A percentile compares a stretch with the other conserved stretches of the same genome.
phyloP scores from a whole-genome alignment of 2,888 invertebrate genomes.

The Xylophagus ater region DNA sequence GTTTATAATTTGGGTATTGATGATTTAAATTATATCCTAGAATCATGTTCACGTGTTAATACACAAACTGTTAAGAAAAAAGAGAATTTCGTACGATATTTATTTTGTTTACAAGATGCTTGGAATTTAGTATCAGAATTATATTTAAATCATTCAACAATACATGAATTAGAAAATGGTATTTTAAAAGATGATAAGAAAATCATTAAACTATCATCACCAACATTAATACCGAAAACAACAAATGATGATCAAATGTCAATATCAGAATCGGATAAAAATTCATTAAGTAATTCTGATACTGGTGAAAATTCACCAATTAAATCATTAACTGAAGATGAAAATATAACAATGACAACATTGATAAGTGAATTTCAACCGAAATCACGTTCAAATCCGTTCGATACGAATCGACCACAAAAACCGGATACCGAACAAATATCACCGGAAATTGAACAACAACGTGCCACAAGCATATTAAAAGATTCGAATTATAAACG shows the following conservation, averaged over 20 bases:
- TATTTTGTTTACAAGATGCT: constrained; percentile 49
- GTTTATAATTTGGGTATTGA: constrained; percentile 50
- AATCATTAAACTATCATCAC: background rate
- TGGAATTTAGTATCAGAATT: constrained; percentile 50
- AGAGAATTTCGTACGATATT: constrained; percentile 48
- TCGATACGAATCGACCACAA: constrained; percentile 37
- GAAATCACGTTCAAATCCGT: constrained; percentile 36
- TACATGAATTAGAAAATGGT: constrained; percentile 35
- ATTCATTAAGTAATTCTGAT: constrained; percentile 10
- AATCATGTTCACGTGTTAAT: constrained; percentile 47
- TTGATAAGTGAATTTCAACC: constrained; percentile 38
- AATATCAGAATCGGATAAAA: constrained; percentile 20
- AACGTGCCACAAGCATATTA: constrained; percentile 66
- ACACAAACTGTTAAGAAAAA: constrained; percentile 41
- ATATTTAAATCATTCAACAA: constrained; percentile 41
- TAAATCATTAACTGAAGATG: constrained; percentile 29
- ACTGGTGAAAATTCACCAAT: constrained; percentile 25
- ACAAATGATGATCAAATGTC: constrained; percentile 18
- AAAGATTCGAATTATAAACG: constrained; percentile 83
- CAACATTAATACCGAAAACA: constrained; percentile 13
- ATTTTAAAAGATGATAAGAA: constrained; percentile 22
- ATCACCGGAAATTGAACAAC: constrained; percentile 73
- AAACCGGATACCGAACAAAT: constrained; percentile 48
- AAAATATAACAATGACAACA: constrained; percentile 37
- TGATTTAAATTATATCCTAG: constrained; percentile 52